These are phyloP conservation scores for Globodera rostochiensis DNA, from an alignment of 1,140 invertebrate species.

Conservation along the genomic window DNA sequence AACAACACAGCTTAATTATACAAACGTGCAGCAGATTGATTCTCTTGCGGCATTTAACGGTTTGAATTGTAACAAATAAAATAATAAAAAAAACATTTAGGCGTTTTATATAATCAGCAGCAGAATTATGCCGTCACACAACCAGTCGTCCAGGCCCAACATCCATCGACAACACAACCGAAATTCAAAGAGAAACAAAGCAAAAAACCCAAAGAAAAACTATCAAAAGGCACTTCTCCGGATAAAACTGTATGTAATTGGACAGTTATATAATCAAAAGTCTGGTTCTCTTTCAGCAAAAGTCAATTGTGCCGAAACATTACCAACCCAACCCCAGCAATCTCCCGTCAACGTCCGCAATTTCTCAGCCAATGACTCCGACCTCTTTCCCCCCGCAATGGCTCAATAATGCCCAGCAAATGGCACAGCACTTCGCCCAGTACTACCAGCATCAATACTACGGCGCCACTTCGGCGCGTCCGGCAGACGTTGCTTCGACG, in stretches of 20 bases:
- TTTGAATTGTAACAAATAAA: background rate
- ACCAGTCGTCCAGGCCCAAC: background rate
- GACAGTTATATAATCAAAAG: background rate
- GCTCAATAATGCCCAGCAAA: slow-evolving; percentile 13
- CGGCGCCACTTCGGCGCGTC: background rate
- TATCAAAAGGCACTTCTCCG: background rate
- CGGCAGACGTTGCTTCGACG: background rate
- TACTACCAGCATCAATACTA: slow-evolving; percentile 24
- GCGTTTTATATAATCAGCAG: background rate
- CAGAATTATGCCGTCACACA: background rate
- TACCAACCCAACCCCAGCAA: background rate
- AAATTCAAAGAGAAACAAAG: background rate
- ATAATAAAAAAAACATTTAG: background rate
- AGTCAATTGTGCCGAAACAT: background rate
- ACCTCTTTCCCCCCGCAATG: slow-evolving; percentile 19
- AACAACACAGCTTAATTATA: background rate
- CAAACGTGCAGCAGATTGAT: background rate
- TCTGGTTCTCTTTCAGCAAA: background rate
- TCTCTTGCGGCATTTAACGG: background rate
- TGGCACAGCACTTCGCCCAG: slow-evolving; percentile 25
- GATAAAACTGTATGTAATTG: background rate
- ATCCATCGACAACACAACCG: background rate
- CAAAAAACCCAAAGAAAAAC: slow-evolving; percentile 8
- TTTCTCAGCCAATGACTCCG: background rate
- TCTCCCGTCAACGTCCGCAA: slow-evolving; percentile 5